These are phyloP conservation scores for Halcyon chelicuti DNA, from an alignment of 2,797 vertebrate genomes.

Conservation along the genomic window DNA sequence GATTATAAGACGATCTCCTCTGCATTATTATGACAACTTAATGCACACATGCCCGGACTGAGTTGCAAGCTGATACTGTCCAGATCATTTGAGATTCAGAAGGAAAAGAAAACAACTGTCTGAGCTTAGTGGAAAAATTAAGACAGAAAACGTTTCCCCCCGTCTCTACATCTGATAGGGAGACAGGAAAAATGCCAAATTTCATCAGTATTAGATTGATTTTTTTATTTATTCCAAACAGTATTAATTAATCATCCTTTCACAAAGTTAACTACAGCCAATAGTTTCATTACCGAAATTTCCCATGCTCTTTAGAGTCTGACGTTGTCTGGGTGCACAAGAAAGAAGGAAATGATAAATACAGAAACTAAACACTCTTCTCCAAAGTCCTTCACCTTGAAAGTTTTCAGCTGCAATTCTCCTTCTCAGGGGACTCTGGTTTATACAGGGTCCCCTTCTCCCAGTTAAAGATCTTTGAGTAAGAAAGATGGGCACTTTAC, in stretches of 20 bases:
- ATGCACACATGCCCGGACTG: background rate
- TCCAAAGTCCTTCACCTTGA: background rate
- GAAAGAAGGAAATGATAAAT: background rate
- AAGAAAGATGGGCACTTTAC: background rate
- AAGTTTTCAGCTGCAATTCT: background rate
- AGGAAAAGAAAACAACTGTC: background rate
- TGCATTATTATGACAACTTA: background rate
- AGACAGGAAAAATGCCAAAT: background rate
- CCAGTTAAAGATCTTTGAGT: background rate
- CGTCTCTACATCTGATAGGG: background rate
- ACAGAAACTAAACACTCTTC: background rate
- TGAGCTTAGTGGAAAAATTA: background rate
- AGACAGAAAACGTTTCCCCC: background rate
- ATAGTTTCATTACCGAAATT: background rate
- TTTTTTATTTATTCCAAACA: background rate
- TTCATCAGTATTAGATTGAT: background rate
- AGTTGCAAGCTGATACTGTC: background rate
- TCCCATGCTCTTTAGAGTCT: background rate
- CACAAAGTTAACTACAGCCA: background rate
- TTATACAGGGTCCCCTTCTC: background rate
- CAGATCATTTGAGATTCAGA: background rate
- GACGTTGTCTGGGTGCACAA: background rate
- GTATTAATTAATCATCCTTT: background rate
- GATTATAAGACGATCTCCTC: background rate
- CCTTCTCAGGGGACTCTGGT: background rate